Conservation (phyloP, 2,888 invertebrate genomes). For the Melanophora roralis region DNA sequence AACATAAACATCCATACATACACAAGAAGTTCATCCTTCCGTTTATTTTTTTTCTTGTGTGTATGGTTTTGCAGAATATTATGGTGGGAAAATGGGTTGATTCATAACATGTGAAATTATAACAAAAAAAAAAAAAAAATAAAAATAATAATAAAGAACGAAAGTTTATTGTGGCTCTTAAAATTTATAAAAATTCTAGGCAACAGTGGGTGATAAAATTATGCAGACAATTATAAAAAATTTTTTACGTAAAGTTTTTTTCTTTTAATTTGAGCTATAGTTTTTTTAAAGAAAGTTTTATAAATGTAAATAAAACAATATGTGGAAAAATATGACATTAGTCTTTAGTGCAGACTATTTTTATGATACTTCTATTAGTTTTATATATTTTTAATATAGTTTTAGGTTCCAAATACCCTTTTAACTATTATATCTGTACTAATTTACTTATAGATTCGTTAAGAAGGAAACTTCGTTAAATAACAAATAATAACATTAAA, state of each 20-base stretch:
- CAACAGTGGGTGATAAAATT: not conserved
- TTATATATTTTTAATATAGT: no score
- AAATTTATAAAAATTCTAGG: constrained; percentile 31
- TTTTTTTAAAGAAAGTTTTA: not conserved
- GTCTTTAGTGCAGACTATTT: no score
- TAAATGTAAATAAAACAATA: not conserved
- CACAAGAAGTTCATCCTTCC: constrained; percentile 47
- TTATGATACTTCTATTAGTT: no score
- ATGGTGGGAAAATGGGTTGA: not conserved
- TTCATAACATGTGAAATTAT: constrained; percentile 3
- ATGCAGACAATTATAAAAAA: not conserved
- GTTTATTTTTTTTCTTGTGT: constrained; percentile 33
- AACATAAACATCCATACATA: not conserved
- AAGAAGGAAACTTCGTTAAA: no score
- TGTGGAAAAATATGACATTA: no score
- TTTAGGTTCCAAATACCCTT: no score
- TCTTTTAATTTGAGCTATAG: not conserved
- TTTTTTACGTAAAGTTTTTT: not conserved
- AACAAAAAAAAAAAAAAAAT: constrained; percentile 2
- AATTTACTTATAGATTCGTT: no score
- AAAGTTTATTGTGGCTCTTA: constrained; percentile 27
- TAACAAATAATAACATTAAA: no score
- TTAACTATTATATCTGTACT: no score
- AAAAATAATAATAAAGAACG: constrained; percentile 19
- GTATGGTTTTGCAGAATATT: constrained; percentile 40